These are phyloP conservation scores for Neodontobutis hainanensis DNA, from an alignment of 2,113 vertebrate species.

Conservation along the genomic window DNA sequence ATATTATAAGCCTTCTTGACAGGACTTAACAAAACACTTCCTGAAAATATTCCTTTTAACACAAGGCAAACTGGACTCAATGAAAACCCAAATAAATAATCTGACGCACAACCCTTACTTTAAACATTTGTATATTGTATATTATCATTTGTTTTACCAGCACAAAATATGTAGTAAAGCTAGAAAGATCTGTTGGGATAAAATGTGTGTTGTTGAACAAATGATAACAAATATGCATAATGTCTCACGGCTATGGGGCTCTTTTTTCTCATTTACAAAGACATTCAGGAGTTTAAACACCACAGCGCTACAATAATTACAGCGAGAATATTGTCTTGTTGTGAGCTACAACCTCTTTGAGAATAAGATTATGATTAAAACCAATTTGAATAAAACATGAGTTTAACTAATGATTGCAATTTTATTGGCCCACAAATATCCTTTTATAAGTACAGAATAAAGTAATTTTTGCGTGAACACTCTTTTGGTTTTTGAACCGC, in stretches of 20 bases:
- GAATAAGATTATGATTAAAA: constrained; percentile 1
- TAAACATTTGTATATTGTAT: not conserved
- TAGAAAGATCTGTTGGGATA: not conserved
- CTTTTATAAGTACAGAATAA: not conserved
- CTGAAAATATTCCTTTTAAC: no score
- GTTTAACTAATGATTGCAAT: not conserved
- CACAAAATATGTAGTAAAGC: not conserved
- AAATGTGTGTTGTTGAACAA: constrained; percentile 1
- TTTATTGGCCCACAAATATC: not conserved
- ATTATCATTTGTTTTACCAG: not conserved
- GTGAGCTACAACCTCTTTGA: not conserved
- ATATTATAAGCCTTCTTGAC: no score
- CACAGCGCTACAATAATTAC: not conserved
- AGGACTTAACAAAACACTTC: no score
- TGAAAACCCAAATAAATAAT: no score
- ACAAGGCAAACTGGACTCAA: no score
- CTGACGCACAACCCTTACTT: no score
- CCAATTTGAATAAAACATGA: constrained; percentile 1
- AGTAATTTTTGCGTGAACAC: not conserved
- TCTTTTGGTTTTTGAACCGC: constrained; percentile 2
- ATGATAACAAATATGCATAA: not conserved
- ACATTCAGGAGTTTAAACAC: not conserved
- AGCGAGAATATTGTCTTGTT: constrained; percentile 1
- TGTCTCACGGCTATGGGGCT: not conserved
- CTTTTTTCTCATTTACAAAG: constrained; percentile 1